phyloP scores from a whole-genome alignment of 2,888 invertebrate genomes.

The Aromia moschata region DNA sequence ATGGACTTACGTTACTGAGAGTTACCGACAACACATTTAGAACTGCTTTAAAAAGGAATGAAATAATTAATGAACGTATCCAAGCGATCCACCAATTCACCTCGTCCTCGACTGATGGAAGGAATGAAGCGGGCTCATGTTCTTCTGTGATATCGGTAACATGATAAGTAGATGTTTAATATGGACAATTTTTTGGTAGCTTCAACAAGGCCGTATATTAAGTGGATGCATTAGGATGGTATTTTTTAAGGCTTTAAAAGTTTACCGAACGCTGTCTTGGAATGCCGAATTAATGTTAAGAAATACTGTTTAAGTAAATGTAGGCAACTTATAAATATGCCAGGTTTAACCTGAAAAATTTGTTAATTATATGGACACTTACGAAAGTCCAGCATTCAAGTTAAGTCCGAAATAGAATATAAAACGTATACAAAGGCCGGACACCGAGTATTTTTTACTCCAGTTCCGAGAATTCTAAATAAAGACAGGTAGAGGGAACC shows the following conservation, averaged over 20 bases:
- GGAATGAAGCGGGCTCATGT: slow-evolving; percentile 15
- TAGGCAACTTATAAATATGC: slow-evolving; percentile 45
- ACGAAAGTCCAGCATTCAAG: slow-evolving; percentile 29
- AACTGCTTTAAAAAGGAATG: too few species aligned
- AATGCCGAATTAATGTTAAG: slow-evolving; percentile 33
- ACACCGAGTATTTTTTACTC: slow-evolving; percentile 39
- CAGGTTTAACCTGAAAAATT: slow-evolving; percentile 52
- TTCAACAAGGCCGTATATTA: slow-evolving; percentile 26
- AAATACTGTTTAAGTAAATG: slow-evolving; percentile 41
- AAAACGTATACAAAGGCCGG: slow-evolving; percentile 28
- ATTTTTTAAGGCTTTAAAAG: slow-evolving; percentile 30
- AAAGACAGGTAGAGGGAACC: slow-evolving; percentile 49
- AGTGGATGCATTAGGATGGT: slow-evolving; percentile 31
- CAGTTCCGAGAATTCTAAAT: slow-evolving; percentile 51
- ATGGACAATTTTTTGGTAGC: slow-evolving; percentile 35
- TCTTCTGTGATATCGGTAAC: slow-evolving; percentile 27
- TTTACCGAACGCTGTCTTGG: slow-evolving; percentile 27
- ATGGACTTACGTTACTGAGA: too few species aligned
- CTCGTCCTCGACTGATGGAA: not conserved
- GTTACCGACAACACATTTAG: too few species aligned
- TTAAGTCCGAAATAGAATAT: slow-evolving; percentile 20
- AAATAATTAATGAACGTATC: too few species aligned
- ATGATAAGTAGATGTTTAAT: slow-evolving; percentile 28
- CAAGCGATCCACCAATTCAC: too few species aligned
- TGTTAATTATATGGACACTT: slow-evolving; percentile 55